A percentile compares a stretch with the other conserved stretches of the same genome.
phyloP scores from a whole-genome alignment of 2,797 vertebrate genomes.

The Threskiornis aethiopicus region DNA sequence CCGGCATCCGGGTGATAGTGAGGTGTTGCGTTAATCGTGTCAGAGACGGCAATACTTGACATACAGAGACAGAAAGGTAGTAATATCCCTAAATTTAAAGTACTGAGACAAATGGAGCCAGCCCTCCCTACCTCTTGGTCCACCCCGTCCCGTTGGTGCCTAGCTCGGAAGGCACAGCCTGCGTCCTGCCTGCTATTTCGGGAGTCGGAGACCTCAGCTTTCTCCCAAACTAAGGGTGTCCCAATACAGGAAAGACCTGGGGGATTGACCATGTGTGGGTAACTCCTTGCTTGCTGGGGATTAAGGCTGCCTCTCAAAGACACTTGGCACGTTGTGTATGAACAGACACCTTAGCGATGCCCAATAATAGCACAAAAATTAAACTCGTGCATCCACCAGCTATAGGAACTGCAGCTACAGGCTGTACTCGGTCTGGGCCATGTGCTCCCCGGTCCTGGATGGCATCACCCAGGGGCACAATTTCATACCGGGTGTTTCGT shows the following conservation, averaged over 20 bases:
- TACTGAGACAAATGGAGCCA: fast-evolving
- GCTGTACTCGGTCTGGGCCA: not conserved
- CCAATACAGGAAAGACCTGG: not conserved
- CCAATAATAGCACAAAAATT: not conserved
- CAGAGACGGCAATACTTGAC: not conserved
- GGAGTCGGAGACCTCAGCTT: not conserved
- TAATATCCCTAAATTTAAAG: not conserved
- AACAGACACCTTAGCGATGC: not conserved
- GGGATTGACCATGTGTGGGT: not conserved
- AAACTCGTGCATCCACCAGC: fast-evolving
- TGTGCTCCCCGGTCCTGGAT: not conserved
- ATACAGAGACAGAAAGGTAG: fast-evolving
- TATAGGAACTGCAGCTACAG: fast-evolving
- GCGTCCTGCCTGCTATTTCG: not conserved
- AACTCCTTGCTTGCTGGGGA: not conserved
- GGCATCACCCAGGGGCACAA: not conserved
- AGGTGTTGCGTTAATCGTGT: fast-evolving
- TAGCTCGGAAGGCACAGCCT: not conserved
- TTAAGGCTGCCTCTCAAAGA: not conserved
- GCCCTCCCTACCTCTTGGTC: not conserved
- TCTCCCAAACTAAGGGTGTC: not conserved
- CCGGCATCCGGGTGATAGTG: fast-evolving
- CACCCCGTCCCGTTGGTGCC: not conserved
- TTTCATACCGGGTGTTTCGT: not conserved
- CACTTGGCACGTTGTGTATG: not conserved